Evolutionary conservation across 2,797 vertebrate genomes (phyloP).

Genomic region (Presbytis comata): DNA sequence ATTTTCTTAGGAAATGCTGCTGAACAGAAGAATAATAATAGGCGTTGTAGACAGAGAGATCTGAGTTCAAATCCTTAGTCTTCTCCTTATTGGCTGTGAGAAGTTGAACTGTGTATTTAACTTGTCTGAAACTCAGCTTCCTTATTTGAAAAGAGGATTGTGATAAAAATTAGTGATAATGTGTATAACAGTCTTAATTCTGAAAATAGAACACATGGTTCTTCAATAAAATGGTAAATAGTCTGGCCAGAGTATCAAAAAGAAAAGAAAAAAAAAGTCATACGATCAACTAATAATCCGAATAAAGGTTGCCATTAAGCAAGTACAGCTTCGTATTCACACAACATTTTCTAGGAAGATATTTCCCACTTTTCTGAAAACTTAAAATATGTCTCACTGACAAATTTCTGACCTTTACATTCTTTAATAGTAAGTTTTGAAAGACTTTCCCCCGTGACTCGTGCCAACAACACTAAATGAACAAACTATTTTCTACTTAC

Average conservation of each 20-base stretch:
- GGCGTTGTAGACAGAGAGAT: background rate
- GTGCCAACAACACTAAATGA: background rate
- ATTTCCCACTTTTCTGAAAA: background rate
- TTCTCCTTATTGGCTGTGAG: background rate
- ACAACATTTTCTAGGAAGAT: background rate
- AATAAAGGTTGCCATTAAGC: background rate
- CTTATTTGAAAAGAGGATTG: background rate
- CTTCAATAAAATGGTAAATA: background rate
- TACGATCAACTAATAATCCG: background rate
- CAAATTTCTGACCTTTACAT: background rate
- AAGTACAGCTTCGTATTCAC: background rate
- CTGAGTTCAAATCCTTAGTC: background rate
- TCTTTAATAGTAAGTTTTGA: conserved; percentile 4
- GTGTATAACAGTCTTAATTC: background rate
- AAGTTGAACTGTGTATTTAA: background rate
- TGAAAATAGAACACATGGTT: background rate
- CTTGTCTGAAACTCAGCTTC: background rate
- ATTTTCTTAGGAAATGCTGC: background rate
- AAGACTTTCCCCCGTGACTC: background rate
- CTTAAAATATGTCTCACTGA: background rate
- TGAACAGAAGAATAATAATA: background rate
- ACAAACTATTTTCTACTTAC: background rate
- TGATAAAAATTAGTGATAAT: background rate
- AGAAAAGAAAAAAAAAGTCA: background rate
- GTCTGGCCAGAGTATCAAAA: background rate